Percentiles rank a stretch among this genome's conserved stretches.
phyloP scores from a whole-genome alignment of 2,113 vertebrate species.

The Forbesichthys agassizii region DNA sequence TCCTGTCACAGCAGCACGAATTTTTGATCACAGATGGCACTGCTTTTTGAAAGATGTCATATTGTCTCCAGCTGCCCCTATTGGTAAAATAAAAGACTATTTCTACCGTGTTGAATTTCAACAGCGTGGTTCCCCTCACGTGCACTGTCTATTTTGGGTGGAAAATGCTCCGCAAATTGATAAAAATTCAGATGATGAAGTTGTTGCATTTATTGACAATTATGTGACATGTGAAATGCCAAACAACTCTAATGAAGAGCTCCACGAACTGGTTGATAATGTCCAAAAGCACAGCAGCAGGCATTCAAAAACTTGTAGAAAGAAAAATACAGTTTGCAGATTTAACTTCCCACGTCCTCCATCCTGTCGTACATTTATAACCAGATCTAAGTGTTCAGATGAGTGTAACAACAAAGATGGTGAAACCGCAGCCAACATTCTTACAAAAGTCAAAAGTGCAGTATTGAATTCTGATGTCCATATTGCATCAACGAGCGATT shows the following conservation, averaged over 20 bases:
- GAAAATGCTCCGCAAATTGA: conserved; percentile 1
- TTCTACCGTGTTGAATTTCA: conserved; percentile 27
- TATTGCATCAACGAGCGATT: no score
- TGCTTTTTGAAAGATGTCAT: no score
- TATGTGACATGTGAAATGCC: conserved; percentile 21
- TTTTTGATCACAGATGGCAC: no score
- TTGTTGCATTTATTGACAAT: conserved; percentile 3
- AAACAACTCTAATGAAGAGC: not conserved
- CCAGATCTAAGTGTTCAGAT: no score
- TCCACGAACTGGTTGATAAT: not conserved
- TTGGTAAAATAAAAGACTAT: conserved; percentile 22
- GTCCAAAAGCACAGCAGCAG: conserved; percentile 20
- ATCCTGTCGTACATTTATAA: no score
- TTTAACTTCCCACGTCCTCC: not conserved
- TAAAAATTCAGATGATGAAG: not conserved
- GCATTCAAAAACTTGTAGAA: conserved; percentile 28
- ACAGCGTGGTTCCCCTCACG: conserved; percentile 3
- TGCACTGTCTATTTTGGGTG: conserved; percentile 5
- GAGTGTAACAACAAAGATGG: no score
- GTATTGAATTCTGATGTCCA: no score
- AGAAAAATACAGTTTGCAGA: no score
- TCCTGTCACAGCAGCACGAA: no score
- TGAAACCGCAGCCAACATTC: no score
- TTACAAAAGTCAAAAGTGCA: no score
- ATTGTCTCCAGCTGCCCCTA: conserved; percentile 5